Evolutionary conservation across 1,140 invertebrate species (phyloP), one percentile per base, ranked within the genome.

Genomic region (Eupristina koningsbergeri): DNA sequence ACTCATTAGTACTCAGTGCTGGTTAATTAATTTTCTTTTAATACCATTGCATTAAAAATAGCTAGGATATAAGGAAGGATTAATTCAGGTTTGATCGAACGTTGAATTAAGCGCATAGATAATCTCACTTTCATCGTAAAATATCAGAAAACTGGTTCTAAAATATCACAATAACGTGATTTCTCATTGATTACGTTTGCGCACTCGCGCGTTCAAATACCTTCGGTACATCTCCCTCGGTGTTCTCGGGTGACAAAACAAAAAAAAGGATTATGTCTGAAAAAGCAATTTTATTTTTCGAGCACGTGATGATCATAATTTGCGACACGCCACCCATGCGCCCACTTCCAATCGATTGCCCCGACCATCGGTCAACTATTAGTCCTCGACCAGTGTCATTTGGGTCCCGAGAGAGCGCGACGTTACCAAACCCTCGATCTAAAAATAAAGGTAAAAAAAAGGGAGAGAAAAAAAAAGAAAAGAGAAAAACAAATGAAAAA

Each of bases 301-400:
- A 50, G 73, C 73, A 75, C 73, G 29, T 75, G 45, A 26, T 75
- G 73, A 47, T 75, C 41, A 75, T 75, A 13, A 75, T 75, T 75
- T 75, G 47, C 73, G 73, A 71, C 67, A 36, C 67, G 73, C 13
- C 73, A 39, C 47, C 73, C 73, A 41, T 13, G 45, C 47, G 29
- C 13, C 41, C 26, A 75, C 8, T 75, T 47, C 73, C 41, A 75
- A 75, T 75, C 73, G 67, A 71, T 71, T 71, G 67, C 67, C 26
- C 36, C 41, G n/a, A n/a, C n/a, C n/a, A 41, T 5, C 45, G n/a
- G 45, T 53, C 47, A 75, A 22, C 73, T 41, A 50, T 75, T 75
- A 47, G 50, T 53, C 63, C 34, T 77, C 31, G 45, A 34, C 19
- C 15, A 31, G 36, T 41, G 64, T 67, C 64, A 67, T 29, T 67